phyloP scores from a whole-genome alignment of 2,888 invertebrate genomes.

The Charanyca ferruginea region DNA sequence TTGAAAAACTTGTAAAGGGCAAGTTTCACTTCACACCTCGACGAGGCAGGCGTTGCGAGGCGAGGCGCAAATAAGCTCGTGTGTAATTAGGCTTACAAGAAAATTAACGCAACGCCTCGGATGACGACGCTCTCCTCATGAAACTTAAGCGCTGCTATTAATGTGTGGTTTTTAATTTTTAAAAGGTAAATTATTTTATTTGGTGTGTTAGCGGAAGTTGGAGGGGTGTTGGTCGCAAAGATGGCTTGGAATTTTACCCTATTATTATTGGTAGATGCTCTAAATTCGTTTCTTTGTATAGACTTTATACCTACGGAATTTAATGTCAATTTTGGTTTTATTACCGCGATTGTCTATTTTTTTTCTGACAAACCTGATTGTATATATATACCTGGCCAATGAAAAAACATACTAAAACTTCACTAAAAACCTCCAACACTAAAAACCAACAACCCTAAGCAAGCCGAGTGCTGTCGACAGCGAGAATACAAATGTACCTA shows the following conservation, averaged over 20 bases:
- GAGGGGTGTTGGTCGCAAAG: neutral
- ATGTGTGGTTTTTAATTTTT: constrained; percentile 33
- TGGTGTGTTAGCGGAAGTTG: neutral
- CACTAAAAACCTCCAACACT: constrained; percentile 60
- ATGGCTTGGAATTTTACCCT: neutral
- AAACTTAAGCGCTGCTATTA: constrained; percentile 44
- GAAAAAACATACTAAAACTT: constrained; percentile 36
- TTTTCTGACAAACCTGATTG: too few species aligned
- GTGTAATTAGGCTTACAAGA: constrained; percentile 88
- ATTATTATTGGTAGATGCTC: neutral
- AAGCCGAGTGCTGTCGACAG: constrained; percentile 12
- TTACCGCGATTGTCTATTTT: too few species aligned
- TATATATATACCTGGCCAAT: too few species aligned
- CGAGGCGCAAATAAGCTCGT: constrained; percentile 77
- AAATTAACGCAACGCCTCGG: constrained; percentile 72
- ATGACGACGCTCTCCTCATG: constrained; percentile 41
- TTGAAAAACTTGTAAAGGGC: constrained; percentile 78
- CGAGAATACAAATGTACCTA: constrained; percentile 60
- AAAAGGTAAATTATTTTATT: constrained; percentile 51
- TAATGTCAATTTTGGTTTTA: too few species aligned
- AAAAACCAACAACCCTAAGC: too few species aligned
- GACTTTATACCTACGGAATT: too few species aligned
- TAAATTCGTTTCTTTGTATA: too few species aligned
- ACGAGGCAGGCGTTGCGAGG: constrained; percentile 47
- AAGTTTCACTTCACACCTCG: constrained; percentile 77